These are phyloP conservation scores for Agriopis marginaria DNA, from an alignment of 2,888 invertebrate species.

Conservation along the genomic window DNA sequence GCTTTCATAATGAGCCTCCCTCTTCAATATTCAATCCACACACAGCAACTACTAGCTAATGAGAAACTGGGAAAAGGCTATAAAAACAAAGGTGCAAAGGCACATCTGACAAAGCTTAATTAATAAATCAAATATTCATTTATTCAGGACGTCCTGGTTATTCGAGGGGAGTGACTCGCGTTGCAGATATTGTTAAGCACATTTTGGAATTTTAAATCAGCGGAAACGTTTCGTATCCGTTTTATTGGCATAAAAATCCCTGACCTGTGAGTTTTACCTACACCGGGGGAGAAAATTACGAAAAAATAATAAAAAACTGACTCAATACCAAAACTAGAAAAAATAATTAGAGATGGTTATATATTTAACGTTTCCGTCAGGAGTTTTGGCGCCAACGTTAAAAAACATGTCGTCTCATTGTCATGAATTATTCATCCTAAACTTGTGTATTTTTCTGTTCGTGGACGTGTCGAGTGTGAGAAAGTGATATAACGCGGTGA, in stretches of 20 bases:
- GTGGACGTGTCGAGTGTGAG: no score
- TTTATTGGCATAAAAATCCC: slow-evolving; percentile 18
- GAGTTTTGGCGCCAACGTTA: no score
- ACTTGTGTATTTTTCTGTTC: no score
- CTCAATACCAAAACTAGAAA: no score
- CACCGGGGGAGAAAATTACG: background rate
- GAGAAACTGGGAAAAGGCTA: slow-evolving; percentile 36
- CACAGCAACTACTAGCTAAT: slow-evolving; percentile 37
- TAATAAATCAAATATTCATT: slow-evolving; percentile 81
- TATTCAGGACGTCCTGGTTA: slow-evolving; percentile 69
- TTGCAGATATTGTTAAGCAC: slow-evolving; percentile 40
- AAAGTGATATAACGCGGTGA: no score
- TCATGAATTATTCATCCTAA: no score
- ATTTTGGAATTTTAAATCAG: slow-evolving; percentile 40
- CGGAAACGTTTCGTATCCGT: slow-evolving; percentile 17
- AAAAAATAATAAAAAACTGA: no score
- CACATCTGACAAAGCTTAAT: slow-evolving; percentile 66
- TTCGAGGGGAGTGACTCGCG: slow-evolving; percentile 53
- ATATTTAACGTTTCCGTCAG: no score
- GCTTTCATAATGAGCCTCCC: slow-evolving; percentile 23
- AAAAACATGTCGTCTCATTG: no score
- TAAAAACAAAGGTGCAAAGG: slow-evolving; percentile 52
- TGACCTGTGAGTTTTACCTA: slow-evolving; percentile 2
- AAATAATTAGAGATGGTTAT: no score
- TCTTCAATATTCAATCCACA: slow-evolving; percentile 42